Evolutionary conservation across 2,888 invertebrate species (phyloP), one percentile per base, ranked within the genome.

Genomic region (Volucella zonaria): DNA sequence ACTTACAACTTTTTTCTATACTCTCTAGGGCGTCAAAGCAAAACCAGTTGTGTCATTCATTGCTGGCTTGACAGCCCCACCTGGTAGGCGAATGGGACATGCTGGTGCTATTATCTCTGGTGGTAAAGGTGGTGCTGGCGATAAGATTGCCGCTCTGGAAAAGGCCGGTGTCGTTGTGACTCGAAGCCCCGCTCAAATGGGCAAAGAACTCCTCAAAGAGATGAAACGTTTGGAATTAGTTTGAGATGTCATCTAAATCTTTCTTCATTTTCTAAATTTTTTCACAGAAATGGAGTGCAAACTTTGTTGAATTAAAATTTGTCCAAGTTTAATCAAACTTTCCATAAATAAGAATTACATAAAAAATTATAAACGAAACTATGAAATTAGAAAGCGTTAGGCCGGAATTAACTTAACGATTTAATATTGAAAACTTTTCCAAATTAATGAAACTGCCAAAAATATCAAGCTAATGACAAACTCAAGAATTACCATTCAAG

Each of bases 51-150:
- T 99, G 2, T 97, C 99, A 8, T 99, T 99, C 92, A 99, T 99
- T 92, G 99, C 99, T 89, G 99, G 99, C 78, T 92, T 99, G 83
- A 99, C 99, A 11, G 99, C 99, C 12, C 99, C 99, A 15, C 98
- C 99, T 56, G 99, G 99, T 71, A 94, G 99, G 89, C 94, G 99
- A 90, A 99, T 99, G 99, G 99, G 99, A 54, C 99, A 99, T 92
- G 99, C 99, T 82, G 99, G 99, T 88, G 99, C 99, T 87, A 99
- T 99, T 89, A 99, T 99, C 91, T 97, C 99, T 1, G 99, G 99
- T 14, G 99, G 99, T 64, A 99, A 99, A 92, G 99, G 99, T 87
- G 98, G 98, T 71, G 99, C 99, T 77, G 96, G 97, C 93, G 99
- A 98, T 91, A 99, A 99, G 93, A 99, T 99, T 88, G 95, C 96